Evolutionary conservation across 2,888 invertebrate species (phyloP).

Genomic region (Dolomedes plantarius): DNA sequence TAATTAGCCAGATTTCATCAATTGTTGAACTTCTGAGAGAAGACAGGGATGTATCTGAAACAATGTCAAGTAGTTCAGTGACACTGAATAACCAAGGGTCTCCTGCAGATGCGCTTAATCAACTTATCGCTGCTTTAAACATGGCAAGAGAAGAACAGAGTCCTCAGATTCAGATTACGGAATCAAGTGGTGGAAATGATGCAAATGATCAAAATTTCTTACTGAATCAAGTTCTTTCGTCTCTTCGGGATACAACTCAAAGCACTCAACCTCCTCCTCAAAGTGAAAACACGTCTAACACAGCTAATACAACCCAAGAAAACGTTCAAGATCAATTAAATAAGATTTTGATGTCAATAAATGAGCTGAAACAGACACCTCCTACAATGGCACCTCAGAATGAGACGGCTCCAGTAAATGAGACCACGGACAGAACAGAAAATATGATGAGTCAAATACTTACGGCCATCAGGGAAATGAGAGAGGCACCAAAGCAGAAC

Average conservation of each 20-base stretch:
- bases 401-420: background rate
- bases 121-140: background rate
- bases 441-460: background rate
- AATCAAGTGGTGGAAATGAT: background rate
- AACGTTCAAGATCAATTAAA: background rate
- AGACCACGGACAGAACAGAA: background rate
- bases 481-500: background rate
- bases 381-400: background rate
- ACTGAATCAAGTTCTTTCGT: background rate
- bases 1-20: background rate
- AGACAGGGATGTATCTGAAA: background rate
- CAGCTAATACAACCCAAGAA: background rate
- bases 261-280: background rate
- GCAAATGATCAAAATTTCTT: background rate
- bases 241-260: background rate
- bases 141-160: background rate
- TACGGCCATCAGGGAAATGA: background rate
- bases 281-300: background rate
- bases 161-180: background rate
- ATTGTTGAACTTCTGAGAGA: background rate
- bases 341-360: background rate
- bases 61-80: background rate
- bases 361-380: background rate
- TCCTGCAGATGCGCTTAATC: background rate
- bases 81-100: background rate